A percentile compares a stretch with the other conserved stretches of the same genome.
Conservation (phyloP, 2,888 invertebrate genomes). For the Dasysyrphus tricinctus region DNA sequence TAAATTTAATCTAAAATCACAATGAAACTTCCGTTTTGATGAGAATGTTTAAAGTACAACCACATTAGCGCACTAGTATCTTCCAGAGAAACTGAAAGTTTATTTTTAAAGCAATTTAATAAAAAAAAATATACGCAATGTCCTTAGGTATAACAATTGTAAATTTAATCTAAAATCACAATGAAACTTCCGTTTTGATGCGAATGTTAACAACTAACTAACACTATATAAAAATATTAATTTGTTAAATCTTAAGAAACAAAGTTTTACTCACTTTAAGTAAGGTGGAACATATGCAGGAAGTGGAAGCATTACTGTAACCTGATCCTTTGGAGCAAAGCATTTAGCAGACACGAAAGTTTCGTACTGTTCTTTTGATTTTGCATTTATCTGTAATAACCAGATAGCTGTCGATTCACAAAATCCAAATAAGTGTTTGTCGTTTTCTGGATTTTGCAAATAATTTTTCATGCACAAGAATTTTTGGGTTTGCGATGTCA, state of each 20-base stretch:
- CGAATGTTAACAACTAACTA: no score
- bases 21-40: no score
- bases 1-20: no score
- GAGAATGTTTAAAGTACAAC: no score
- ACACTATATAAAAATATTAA: neutral
- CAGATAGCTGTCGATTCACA: conserved; percentile 92
- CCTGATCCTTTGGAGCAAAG: conserved; percentile 86
- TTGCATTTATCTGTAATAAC: conserved; percentile 92
- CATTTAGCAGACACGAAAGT: conserved; percentile 80
- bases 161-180: no score
- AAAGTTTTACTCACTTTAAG: conserved; percentile 84
- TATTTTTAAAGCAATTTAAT: no score
- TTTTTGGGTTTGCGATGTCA: conserved; percentile 87
- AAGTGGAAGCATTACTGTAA: conserved; percentile 87
- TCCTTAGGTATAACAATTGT: no score
- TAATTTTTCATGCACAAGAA: conserved; percentile 90
- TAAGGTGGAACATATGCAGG: conserved; percentile 87
- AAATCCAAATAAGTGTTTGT: conserved; percentile 89
- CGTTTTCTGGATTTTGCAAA: conserved; percentile 89
- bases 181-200: no score
- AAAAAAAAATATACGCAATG: no score
- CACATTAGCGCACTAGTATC: no score
- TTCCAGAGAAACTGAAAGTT: no score
- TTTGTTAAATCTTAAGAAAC: no score
- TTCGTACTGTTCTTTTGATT: conserved; percentile 82